A percentile compares a stretch with the other conserved stretches of the same genome.
These are phyloP conservation scores for Sula dactylatra DNA, from an alignment of 2,113 vertebrate genomes.

Conservation along the genomic window DNA sequence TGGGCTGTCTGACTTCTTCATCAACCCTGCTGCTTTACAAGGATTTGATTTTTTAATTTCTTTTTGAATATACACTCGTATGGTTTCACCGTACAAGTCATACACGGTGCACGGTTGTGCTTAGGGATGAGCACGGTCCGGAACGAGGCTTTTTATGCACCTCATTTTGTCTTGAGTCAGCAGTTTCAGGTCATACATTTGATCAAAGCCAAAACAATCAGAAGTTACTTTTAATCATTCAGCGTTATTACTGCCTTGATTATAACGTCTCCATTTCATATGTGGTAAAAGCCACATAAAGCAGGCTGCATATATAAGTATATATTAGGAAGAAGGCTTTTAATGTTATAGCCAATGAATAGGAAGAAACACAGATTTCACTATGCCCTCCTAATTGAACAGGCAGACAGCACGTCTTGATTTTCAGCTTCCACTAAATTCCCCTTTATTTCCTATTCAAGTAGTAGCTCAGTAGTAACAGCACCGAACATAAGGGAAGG, in stretches of 20 bases:
- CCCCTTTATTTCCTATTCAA: background rate
- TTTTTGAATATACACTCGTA: background rate
- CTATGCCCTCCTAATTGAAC: slow-evolving; percentile 24
- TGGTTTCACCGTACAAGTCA: background rate
- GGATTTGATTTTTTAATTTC: background rate
- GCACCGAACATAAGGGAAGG: background rate
- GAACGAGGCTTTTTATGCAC: background rate
- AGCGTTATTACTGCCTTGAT: slow-evolving; percentile 27
- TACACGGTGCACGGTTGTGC: background rate
- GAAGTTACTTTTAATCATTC: slow-evolving; percentile 53
- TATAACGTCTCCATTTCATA: slow-evolving; percentile 48
- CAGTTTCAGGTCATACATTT: slow-evolving; percentile 27
- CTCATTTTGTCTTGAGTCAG: slow-evolving; percentile 34
- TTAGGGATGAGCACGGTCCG: background rate
- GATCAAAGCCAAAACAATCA: slow-evolving; percentile 65
- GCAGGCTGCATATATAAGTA: slow-evolving; percentile 46
- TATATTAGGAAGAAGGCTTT: slow-evolving; percentile 44
- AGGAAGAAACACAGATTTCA: background rate
- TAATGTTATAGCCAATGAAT: background rate
- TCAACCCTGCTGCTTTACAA: background rate
- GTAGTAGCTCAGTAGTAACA: background rate
- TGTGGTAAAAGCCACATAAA: slow-evolving; percentile 68
- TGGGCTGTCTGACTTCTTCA: background rate
- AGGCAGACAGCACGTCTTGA: slow-evolving; percentile 46
- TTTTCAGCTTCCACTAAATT: background rate